A percentile compares a stretch with the other conserved stretches of the same genome.
These are phyloP conservation scores for Leucoraja erinaceus DNA, from an alignment of 2,113 vertebrate species.

Conservation along the genomic window DNA sequence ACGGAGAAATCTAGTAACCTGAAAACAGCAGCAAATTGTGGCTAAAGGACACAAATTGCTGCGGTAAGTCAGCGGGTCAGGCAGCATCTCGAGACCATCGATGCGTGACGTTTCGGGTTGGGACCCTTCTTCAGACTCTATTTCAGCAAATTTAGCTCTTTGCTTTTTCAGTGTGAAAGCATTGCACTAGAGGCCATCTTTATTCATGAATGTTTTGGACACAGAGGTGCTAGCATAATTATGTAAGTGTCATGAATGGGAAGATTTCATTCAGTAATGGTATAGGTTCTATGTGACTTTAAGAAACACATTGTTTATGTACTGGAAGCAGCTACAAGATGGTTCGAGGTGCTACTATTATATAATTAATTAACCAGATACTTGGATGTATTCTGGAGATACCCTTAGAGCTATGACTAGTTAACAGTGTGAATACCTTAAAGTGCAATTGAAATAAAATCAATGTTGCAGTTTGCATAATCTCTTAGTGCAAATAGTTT, in stretches of 20 bases:
- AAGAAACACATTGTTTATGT: background rate
- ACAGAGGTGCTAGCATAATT: background rate
- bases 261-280: background rate
- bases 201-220: background rate
- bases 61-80: too few species aligned
- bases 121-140: too few species aligned
- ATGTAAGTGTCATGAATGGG: background rate
- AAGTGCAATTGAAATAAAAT: background rate
- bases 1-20: too few species aligned
- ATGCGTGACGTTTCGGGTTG: too few species aligned
- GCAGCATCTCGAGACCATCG: too few species aligned
- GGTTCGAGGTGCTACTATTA: background rate
- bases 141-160: too few species aligned
- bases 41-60: too few species aligned
- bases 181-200: background rate
- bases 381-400: background rate
- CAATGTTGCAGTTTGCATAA: background rate
- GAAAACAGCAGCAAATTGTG: too few species aligned
- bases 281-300: background rate
- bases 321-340: background rate
- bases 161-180: background rate
- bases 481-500: background rate
- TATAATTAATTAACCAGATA: background rate
- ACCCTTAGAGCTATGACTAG: background rate
- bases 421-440: background rate